Base-by-base conservation (phyloP, 2,888 invertebrate species). In the Oscheius myriophilus region DNA sequence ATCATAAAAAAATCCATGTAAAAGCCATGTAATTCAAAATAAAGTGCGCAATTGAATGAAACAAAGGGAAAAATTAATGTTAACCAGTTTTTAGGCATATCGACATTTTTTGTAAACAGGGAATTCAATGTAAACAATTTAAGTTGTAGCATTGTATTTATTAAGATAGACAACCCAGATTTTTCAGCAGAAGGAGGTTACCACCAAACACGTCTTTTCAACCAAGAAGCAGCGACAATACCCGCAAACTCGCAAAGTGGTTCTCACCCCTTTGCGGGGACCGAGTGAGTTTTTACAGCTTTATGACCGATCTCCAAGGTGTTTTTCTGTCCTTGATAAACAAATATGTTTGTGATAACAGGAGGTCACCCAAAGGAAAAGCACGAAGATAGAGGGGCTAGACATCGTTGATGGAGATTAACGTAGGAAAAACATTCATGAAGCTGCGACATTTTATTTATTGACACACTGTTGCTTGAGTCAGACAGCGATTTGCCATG, bases 241-340 rank as follows among this genome's bases (percentile, higher is more conserved):
- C 53, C 78, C 78, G 12, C 78, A 78, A 57, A 76, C 78, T 4
- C 64, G 76, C n/a, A 72, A 67, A 63, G 75, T 75, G 14, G 71
- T 74, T 45, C 66, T 61, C 61, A 71, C 69, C 43, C 57, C 63
- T 33, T 26, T 33, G 33, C 45, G 57, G 57, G 55, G 62, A 46
- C 67, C 63, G 53, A 57, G 72, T 70, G n/a, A 46, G 70, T 61
- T 61, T 65, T 58, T 41, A 23, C 45, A 16, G 23, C 49, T 12
- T 51, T 62, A n/a, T n/a, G n/a, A 41, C 12, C 41, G 12, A 49
- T 49, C n/a, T 9, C 11, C 3, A 33, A 33, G 33, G 33, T 33
- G 33, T 33, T 33, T 33, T 33, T n/a, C n/a, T 33, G 33, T 33
- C 9, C 33, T 33, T 33, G 33, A 33, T 33, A 52, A 52, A 54